Percentiles rank a stretch among this genome's conserved stretches.
Conservation (phyloP, 1,140 invertebrate species). For the Drosophila bocki region DNA sequence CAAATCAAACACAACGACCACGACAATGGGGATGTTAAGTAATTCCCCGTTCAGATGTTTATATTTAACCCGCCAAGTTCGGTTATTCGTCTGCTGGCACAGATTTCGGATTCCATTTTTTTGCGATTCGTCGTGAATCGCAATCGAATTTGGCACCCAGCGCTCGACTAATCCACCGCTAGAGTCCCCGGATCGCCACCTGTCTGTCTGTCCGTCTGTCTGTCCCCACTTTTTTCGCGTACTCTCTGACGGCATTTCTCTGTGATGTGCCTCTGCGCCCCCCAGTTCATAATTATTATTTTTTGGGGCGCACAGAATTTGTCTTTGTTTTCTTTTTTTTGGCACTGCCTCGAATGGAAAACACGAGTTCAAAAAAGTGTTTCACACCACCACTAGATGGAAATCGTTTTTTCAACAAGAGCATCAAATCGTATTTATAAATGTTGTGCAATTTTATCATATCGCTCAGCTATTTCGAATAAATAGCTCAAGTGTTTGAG, state of each 20-base stretch:
- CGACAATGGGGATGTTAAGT: conserved; percentile 42
- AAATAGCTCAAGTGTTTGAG: neutral
- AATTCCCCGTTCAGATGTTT: conserved; percentile 44
- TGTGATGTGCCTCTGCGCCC: conserved; percentile 23
- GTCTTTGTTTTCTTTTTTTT: conserved; percentile 30
- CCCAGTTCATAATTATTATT: conserved; percentile 38
- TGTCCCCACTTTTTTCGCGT: conserved; percentile 7
- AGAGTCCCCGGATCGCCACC: conserved; percentile 55
- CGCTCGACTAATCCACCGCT: conserved; percentile 68
- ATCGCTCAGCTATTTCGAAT: neutral
- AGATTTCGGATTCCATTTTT: conserved; percentile 60
- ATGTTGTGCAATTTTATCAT: neutral
- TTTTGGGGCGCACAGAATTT: conserved; percentile 16
- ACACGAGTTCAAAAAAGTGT: conserved; percentile 3
- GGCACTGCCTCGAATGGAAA: conserved; percentile 10
- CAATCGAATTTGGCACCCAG: conserved; percentile 55
- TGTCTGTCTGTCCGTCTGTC: conserved; percentile 31
- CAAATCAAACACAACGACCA: conserved; percentile 37
- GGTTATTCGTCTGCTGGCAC: conserved; percentile 30
- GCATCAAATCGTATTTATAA: conserved; percentile 12
- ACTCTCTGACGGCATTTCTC: conserved; percentile 15
- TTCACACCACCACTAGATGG: neutral
- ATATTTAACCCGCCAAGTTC: conserved; percentile 16
- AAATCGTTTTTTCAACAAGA: neutral
- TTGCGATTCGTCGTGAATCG: conserved; percentile 33